Base-by-base conservation (phyloP, 2,888 invertebrate genomes). In the Prenolepis imparis region DNA sequence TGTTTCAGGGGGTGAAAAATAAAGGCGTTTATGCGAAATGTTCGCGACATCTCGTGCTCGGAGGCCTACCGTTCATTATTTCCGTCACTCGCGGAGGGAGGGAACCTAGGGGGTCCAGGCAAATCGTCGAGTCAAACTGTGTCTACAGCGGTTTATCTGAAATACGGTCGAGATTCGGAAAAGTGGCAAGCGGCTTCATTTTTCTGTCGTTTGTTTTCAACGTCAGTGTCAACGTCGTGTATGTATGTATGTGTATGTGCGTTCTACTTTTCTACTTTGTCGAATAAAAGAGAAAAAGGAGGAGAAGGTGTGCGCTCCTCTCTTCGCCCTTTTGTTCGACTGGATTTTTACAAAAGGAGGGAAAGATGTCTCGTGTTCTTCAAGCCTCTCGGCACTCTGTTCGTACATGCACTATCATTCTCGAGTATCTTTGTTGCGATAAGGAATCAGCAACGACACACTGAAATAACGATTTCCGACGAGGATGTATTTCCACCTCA, bases 121-220 rank as follows among this genome's bases (percentile, higher is more conserved):
- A 68, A 78, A 85, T 87, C 81, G 86, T 74, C 80, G 82, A 87
- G 90, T 89, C 85, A 80, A 87, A 89, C 85, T 75, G 83, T 87
- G 87, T 87, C 90, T 84, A 86, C 78, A 57, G 21, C 80, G 55
- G 74, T 28, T 28, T n/a, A n/a, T 61, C 75, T 87, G 87, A 90
- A 87, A 90, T 88, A 87, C 73, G 84, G 77, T 32, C 81, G 72
- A 64, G 86, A 82, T 81, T 87, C 72, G 85, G 73, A 70, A 80
- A 85, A 87, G 72, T 83, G 83, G 87, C 81, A 59, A 15, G 63
- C 84, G 75, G 87, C 87, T 90, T 91, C 90, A 91, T 91, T 91
- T 90, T 91, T 89, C 87, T 83, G 61, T 48, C 88, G 85, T 88
- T 91, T 87, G 87, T 89, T 88, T 87, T 85, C 70, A 52, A 52